These are phyloP conservation scores for Amyelois transitella DNA, from an alignment of 1,140 invertebrate species.

Conservation along the genomic window DNA sequence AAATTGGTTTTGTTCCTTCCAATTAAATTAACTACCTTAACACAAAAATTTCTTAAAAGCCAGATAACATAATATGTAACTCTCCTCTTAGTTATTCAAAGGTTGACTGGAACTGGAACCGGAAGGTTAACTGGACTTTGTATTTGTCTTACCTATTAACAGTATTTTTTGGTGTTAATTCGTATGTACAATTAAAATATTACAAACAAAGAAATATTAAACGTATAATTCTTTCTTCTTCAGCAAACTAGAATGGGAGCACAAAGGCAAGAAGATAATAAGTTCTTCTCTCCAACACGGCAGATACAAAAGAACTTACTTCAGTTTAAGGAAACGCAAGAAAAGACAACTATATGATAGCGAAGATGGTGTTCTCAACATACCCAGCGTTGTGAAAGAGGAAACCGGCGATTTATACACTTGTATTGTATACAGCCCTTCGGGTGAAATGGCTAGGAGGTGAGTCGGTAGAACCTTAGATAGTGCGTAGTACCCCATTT, in stretches of 20 bases:
- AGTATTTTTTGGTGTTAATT: too few relatives aligned
- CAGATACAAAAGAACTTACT: slow-evolving; percentile 37
- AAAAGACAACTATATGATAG: slow-evolving; percentile 59
- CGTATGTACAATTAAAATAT: background rate
- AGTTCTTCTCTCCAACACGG: slow-evolving; percentile 45
- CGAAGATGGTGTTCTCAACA: slow-evolving; percentile 77
- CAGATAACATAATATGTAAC: too few relatives aligned
- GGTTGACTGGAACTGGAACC: too few relatives aligned
- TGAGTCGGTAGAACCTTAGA: too few relatives aligned
- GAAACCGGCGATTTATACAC: slow-evolving; percentile 84
- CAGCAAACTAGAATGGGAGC: slow-evolving; percentile 71
- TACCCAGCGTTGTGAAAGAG: slow-evolving; percentile 82
- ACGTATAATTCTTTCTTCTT: background rate
- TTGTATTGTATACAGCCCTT: slow-evolving; percentile 85
- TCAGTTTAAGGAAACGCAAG: slow-evolving; percentile 34
- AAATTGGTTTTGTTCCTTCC: too few relatives aligned
- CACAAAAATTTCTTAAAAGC: too few relatives aligned
- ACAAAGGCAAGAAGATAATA: slow-evolving; percentile 61
- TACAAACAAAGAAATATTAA: background rate
- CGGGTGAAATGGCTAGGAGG: slow-evolving; percentile 84
- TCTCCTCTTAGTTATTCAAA: too few relatives aligned
- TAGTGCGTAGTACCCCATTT: too few relatives aligned
- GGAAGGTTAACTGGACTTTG: too few relatives aligned
- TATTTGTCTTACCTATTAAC: too few relatives aligned
- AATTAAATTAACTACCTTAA: too few relatives aligned